These are phyloP conservation scores for Psittacara wagleri DNA, from an alignment of 2,113 vertebrate genomes.

Conservation along the genomic window DNA sequence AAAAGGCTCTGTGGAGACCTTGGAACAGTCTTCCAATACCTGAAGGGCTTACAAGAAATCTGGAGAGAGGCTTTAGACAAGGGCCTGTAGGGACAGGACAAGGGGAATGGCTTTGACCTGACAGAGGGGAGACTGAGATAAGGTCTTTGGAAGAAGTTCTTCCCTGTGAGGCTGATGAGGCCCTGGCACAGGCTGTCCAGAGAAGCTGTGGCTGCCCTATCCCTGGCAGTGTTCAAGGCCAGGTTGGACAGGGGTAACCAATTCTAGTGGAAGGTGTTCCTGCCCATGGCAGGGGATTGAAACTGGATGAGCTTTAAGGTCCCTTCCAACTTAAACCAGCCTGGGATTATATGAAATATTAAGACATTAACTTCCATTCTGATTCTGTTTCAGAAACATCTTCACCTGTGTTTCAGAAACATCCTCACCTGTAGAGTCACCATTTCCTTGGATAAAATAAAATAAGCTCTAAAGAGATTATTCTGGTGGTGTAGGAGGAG, in stretches of 20 bases:
- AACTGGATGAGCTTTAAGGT: not conserved
- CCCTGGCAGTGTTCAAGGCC: not conserved
- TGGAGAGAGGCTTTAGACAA: not conserved
- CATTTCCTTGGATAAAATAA: not conserved
- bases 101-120: not conserved
- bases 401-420: not conserved
- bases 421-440: not conserved
- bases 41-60: not conserved
- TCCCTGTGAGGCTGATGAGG: not conserved
- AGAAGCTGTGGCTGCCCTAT: not conserved
- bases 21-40: not conserved
- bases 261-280: not conserved
- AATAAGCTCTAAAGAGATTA: not conserved
- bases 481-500: rapidly evolving
- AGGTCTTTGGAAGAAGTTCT: not conserved
- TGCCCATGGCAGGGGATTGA: not conserved
- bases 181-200: not conserved
- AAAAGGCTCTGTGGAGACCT: not conserved
- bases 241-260: rapidly evolving
- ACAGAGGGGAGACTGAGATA: not conserved
- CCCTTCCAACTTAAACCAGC: not conserved
- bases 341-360: not conserved
- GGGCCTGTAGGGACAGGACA: not conserved
- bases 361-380: not conserved
- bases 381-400: not conserved